Base-by-base conservation (phyloP, 2,888 invertebrate species). In the Mythimna impura region DNA sequence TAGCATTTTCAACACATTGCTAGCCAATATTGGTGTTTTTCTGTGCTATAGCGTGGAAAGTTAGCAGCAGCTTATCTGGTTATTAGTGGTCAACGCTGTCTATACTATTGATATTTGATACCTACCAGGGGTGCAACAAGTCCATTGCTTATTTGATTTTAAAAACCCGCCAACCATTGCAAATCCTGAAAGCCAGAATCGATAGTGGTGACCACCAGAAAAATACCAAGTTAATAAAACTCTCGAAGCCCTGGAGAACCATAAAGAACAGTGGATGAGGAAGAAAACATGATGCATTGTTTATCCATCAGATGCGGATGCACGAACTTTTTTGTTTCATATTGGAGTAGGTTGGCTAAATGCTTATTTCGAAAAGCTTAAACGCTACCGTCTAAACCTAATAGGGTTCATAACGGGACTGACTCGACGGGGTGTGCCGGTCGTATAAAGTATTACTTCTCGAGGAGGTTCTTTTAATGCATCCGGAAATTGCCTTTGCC, bases 401-500 rank as follows among this genome's bases (percentile, higher is more conserved):
- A 3, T 14, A 22, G 20, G 14, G 14, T 30, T 57, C 25, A 3
- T 50, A 71, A 50, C 14, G 3, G n/a, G n/a, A 22, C 25, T 17
- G 47, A 55, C 52, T 36, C 52, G 69, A 25, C 34, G 43, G 10
- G 58, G 50, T 10, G 50, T 10, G 34, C 25, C 52, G 58, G 43
- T 67, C 7, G 17, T 52, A 34, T 17, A 36, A 67, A 73, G 22
- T 43, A 34, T 66, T 40, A 12, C 47, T 12, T 12, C 20, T 12
- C 14, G 14, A 50, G 17, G 12, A 52, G 34, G 67, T 50, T 64
- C n/a, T 58, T 76, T 73, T 43, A 50, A 52, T 43, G 67, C 50
- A 40, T 40, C 7, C 40, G 40, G 58, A 25, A 34, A 67, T 76
- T 58, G n/a, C n/a, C 12, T 43, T 58, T 17, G n/a, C 50, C 20